These are phyloP conservation scores for Promerops cafer DNA, from an alignment of 2,113 vertebrate species.

Conservation along the genomic window DNA sequence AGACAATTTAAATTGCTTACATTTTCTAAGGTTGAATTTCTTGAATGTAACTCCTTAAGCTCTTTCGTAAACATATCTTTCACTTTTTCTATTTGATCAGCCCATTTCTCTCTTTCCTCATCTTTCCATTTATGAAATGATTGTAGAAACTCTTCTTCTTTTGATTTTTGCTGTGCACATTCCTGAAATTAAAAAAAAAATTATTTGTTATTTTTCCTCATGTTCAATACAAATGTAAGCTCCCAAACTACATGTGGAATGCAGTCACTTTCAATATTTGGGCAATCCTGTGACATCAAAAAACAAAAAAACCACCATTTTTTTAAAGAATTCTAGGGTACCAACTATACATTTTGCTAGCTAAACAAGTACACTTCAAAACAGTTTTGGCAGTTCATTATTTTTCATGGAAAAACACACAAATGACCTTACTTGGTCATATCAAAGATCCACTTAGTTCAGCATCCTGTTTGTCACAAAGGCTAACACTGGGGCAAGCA, in stretches of 20 bases:
- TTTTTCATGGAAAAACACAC: not conserved
- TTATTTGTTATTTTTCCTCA: not conserved
- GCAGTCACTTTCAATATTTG: not conserved
- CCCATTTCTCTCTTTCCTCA: slow-evolving; percentile 82
- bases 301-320: not conserved
- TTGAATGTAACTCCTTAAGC: slow-evolving; percentile 81
- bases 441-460: not conserved
- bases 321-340: not conserved
- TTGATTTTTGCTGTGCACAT: slow-evolving; percentile 79
- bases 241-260: not conserved
- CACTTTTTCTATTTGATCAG: slow-evolving; percentile 84
- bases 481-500: not conserved
- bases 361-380: not conserved
- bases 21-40: slow-evolving; percentile 76
- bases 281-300: not conserved
- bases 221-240: not conserved
- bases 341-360: not conserved
- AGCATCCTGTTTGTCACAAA: not conserved
- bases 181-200: slow-evolving; percentile 73
- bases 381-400: not conserved
- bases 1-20: slow-evolving; percentile 59
- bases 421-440: not conserved
- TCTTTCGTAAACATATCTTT: slow-evolving; percentile 86
- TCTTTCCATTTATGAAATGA: slow-evolving; percentile 86
- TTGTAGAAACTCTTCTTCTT: slow-evolving; percentile 80